Evolutionary conservation across 2,888 invertebrate genomes (phyloP), one percentile per base, ranked within the genome.

Genomic region (Gymnocheta viridis): DNA sequence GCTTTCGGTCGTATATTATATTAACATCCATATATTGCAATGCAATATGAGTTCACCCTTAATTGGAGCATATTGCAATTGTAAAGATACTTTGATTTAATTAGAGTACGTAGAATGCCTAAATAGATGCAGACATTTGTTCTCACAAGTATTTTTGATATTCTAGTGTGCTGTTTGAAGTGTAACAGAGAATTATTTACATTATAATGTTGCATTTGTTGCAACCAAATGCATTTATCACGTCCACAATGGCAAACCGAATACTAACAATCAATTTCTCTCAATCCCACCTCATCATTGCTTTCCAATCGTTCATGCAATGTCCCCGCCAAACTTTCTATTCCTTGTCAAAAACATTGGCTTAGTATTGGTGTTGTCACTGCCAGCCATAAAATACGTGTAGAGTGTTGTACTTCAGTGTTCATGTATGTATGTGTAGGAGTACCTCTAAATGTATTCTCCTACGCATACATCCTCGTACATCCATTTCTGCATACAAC

Each of bases 191-290:
- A 69, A 64, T 60, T 82, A 77, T 77, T 66, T 38, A 54, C 62
- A 70, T 38, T 56, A 51, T 54, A 19, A 56, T 70, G 51, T 62
- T 69, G 19, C 3, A 51, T 47, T 60, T 66, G 64, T 44, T 67
- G 58, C 38, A 38, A 58, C 62, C 81, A 74, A 62, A 74, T 66
- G 82, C 60, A 77, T 82, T 82, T 77, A 77, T 77, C 77, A 82
- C 58, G 66, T 72, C 58, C 67, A 51, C 72, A 66, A 69, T 72
- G 82, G 77, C 72, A 49, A 67, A 67, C 77, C 77, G 41, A 67
- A 51, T 44, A 67, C 64, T 67, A 67, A 60, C 77, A 82, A 81
- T 80, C 73, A 73, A 73, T 66, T 81, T 81, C 41, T 51, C 32
- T 41, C 17, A 3, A 4, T 19, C 24, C 73, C 41, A 32, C 35